Evolutionary conservation across 2,888 invertebrate species (phyloP), one percentile per base, ranked within the genome.

Genomic region (Cyrtodaria siliqua): DNA sequence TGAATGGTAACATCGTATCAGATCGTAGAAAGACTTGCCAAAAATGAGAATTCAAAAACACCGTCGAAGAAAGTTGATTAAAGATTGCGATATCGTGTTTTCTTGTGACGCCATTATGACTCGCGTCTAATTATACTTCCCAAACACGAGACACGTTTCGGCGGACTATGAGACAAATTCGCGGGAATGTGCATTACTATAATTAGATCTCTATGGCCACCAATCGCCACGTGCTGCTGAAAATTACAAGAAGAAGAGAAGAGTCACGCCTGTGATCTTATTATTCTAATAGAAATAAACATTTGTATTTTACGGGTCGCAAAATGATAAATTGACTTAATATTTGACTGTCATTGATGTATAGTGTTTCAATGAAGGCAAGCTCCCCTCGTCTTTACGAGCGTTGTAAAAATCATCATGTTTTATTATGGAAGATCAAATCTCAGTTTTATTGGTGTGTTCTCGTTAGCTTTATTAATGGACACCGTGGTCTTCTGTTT

Each of bases 101-200:
- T 16, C 44, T 9, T 44, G 20, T 18, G 44, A 44, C 44, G 20
- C 44, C 44, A 44, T 44, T 44, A 44, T 18, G 44, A 44, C 44
- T 44, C 44, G n/a, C 44, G 16, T 14, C 63, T 63, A 63, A 63
- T 63, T 52, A 38, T 33, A 26, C 49, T 52, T 63, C 20, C 52
- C 42, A 53, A 16, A 26, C 52, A 24, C 55, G 44, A 55, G 49
- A 56, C 64, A 56, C 55, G 56, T 55, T 56, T 52, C 44, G 55
- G 20, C 29, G 55, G 47, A 16, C 20, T 29, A 12, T 23, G 64
- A 55, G 55, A 55, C 64, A 26, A 55, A 38, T 26, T 44, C 64
- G 44, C 66, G 76, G 61, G 76, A 76, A 76, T 56, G 68, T 71
- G 77, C 71, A 77, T 72, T 77, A 77, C 71, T 42, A 52, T 77